Percentiles rank a stretch among this genome's conserved stretches.
phyloP scores from a whole-genome alignment of 2,797 vertebrate species.

The Astyanax mexicanus region DNA sequence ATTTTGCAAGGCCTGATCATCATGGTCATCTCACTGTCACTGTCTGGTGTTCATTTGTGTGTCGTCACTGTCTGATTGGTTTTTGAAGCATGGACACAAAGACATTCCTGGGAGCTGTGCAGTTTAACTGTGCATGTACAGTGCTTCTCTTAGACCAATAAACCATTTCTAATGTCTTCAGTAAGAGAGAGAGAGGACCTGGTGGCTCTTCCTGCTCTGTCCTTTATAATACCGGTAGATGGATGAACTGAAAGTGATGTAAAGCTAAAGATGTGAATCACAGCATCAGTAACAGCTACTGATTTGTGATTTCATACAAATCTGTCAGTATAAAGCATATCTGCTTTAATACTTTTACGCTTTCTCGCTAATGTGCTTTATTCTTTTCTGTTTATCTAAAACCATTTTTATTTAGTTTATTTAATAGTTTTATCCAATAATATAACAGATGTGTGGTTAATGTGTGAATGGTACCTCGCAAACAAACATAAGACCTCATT shows the following conservation, averaged over 20 bases:
- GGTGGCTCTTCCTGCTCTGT: neutral
- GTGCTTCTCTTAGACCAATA: conserved; percentile 5
- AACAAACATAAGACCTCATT: conserved; percentile 14
- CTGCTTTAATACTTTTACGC: neutral
- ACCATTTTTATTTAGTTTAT: neutral
- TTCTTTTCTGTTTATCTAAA: neutral
- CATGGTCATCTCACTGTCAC: neutral
- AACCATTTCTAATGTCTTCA: neutral
- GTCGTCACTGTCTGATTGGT: neutral
- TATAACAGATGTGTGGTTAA: neutral
- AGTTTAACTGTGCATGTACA: neutral
- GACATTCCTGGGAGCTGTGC: neutral
- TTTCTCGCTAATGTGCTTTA: neutral
- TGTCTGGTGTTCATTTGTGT: neutral
- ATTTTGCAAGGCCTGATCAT: neutral
- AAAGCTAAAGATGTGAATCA: neutral
- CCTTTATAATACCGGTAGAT: neutral
- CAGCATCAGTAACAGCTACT: neutral
- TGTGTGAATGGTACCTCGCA: neutral
- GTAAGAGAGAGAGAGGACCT: neutral
- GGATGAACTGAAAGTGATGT: neutral
- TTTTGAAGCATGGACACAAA: neutral
- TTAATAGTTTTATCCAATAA: neutral
- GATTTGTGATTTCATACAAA: neutral
- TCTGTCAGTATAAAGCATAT: neutral